Evolutionary conservation across 2,888 invertebrate genomes (phyloP).

Genomic region (Ommatoiulus sabulosus): DNA sequence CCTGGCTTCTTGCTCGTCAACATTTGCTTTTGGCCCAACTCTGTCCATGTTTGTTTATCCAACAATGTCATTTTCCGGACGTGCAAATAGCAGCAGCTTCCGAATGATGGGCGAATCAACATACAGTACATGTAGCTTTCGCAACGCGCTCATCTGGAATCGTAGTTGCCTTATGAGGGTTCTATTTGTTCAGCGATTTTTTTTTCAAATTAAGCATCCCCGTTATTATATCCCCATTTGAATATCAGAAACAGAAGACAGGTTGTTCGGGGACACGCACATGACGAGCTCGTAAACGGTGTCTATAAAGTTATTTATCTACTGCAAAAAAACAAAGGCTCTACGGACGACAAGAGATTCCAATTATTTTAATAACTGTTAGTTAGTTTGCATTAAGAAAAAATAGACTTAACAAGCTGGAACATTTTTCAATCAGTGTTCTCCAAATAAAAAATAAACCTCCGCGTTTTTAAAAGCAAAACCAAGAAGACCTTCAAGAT

Average conservation of each 20-base stretch:
- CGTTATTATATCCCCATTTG: not conserved
- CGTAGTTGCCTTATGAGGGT: not conserved
- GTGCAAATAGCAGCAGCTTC: slow-evolving; percentile 37
- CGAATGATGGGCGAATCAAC: not conserved
- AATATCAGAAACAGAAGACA: not conserved
- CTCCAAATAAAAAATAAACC: no score
- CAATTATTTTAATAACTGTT: slow-evolving; percentile 15
- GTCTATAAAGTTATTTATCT: not conserved
- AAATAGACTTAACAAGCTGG: not conserved
- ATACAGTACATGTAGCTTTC: no score
- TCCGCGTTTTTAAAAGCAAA: no score
- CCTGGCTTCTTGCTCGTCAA: slow-evolving; percentile 19
- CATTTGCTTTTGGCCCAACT: not conserved
- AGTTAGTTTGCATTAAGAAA: not conserved
- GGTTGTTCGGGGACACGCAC: no score
- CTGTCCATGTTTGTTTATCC: slow-evolving; percentile 28
- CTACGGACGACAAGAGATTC: not conserved
- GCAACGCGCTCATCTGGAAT: not conserved
- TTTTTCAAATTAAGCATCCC: not conserved
- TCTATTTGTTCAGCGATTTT: slow-evolving; percentile 17
- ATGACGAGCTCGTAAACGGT: not conserved
- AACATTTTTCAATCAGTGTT: not conserved
- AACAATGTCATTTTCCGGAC: slow-evolving; percentile 23
- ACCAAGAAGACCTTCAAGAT: no score
- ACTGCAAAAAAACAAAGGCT: not conserved